These are phyloP conservation scores for Enteromius afrohamiltoni DNA, from an alignment of 2,797 vertebrate species.

Conservation along the genomic window DNA sequence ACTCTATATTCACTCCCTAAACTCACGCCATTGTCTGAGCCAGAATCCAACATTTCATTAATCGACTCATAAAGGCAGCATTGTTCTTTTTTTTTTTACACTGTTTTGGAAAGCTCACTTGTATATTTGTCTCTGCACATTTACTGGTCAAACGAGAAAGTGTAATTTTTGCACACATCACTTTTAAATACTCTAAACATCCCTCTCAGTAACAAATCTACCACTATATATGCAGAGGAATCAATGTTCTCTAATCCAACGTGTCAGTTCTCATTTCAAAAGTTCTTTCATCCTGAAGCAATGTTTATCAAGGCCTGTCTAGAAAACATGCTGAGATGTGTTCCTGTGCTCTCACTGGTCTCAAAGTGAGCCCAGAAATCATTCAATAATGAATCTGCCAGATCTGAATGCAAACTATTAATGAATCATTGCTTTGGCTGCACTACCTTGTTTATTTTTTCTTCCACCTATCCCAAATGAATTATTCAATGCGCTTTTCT, in stretches of 20 bases:
- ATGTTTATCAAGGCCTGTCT: conserved; percentile 42
- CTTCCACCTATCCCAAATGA: conserved; percentile 71
- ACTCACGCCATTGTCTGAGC: not conserved
- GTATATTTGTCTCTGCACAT: not conserved
- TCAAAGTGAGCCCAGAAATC: conserved; percentile 54
- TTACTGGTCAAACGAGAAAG: not conserved
- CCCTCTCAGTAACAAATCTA: conserved; percentile 17
- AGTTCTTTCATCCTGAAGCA: conserved; percentile 45
- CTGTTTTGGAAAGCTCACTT: not conserved
- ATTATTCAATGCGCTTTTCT: conserved; percentile 70
- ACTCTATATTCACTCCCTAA: not conserved
- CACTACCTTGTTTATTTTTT: conserved; percentile 72
- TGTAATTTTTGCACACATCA: not conserved
- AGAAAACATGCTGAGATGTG: conserved; percentile 38
- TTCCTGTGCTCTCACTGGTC: conserved; percentile 40
- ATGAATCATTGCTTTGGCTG: conserved; percentile 70
- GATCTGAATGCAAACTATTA: conserved; percentile 74
- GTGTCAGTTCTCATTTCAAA: conserved; percentile 1
- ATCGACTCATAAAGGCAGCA: not conserved
- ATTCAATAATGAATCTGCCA: conserved; percentile 68
- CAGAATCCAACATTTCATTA: not conserved
- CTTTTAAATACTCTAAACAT: conserved; percentile 25
- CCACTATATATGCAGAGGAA: not conserved
- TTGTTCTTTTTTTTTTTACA: not conserved
- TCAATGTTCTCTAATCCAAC: not conserved